These are phyloP conservation scores for Diplolepis rosae DNA, from an alignment of 2,888 invertebrate species.

Conservation along the genomic window DNA sequence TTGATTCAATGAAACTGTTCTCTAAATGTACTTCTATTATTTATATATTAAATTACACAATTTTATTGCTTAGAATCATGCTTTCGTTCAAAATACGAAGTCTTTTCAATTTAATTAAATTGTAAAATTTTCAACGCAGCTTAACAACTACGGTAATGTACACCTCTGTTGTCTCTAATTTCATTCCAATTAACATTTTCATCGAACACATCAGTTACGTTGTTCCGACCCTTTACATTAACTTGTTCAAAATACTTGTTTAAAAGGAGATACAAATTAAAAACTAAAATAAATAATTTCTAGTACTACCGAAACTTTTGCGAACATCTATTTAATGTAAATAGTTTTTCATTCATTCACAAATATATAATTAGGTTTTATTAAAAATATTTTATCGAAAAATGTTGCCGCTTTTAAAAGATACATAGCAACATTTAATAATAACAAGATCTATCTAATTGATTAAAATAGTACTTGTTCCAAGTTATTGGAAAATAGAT, in stretches of 20 bases:
- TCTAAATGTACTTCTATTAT: too few species aligned
- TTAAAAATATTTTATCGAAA: too few species aligned
- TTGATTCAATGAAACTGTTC: too few species aligned
- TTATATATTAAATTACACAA: background rate
- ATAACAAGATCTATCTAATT: constrained; percentile 7
- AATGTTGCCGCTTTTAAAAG: background rate
- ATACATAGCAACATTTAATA: constrained; percentile 9
- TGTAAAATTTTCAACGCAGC: background rate
- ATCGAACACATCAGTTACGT: constrained; percentile 3
- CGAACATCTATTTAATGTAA: too few species aligned
- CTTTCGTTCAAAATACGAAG: background rate
- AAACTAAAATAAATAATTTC: constrained; percentile 15
- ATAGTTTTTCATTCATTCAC: too few species aligned
- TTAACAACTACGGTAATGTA: constrained; percentile 23
- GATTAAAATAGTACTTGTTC: background rate
- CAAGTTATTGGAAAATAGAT: background rate
- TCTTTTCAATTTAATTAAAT: background rate
- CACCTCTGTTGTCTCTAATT: constrained; percentile 20
- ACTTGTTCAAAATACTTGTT: background rate
- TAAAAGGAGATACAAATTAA: background rate
- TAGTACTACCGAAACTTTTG: background rate
- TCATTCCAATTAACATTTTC: constrained; percentile 5
- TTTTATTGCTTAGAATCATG: background rate
- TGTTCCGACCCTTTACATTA: constrained; percentile 22
- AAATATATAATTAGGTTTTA: too few species aligned